Base-by-base conservation (phyloP, 2,888 invertebrate species). In the Diachrysia chrysitis region DNA sequence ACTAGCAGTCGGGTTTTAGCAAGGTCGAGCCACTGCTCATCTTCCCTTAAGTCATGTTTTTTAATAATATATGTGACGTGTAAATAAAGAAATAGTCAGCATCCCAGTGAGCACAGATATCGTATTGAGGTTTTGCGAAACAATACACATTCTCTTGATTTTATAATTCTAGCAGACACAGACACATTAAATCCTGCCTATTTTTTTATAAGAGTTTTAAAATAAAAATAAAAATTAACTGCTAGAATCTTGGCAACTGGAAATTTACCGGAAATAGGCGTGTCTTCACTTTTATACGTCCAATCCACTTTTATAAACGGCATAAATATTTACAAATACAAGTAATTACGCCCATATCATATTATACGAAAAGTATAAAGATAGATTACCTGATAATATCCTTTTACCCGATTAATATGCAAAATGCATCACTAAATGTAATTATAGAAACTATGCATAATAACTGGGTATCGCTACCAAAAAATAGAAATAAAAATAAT, bases 381-480 rank as follows among this genome's bases (percentile, higher is more conserved):
- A 72, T 69, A 83, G 51, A 81, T 72, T 76, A 66, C 56, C 21
- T 32, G 67, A 76, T 79, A 71, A 62, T 69, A 75, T 73, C 65
- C 62, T 73, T 63, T 69, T 66, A 54, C 53, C 21, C 21, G 57
- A 57, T 73, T 83, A 76, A 71, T 69, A 82, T 73, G 71, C 73
- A 78, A 78, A 78, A 76, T 80, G 76, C 81, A 74, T 78, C 71
- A 16, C 58, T 70, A 73, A 72, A 76, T 62, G 81, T 78, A 86
- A 89, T 89, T 88, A 88, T 61, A 71, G 67, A 74, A 84, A 87
- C 83, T 83, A 84, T 83, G 66, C 80, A 76, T 89, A 89, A 89
- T 89, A 84, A 87, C 83, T 68, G 79, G 83, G 83, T 85, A 76
- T 78, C 76, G 69, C 78, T 63, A 78, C 79, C 78, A 79, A 84